Evolutionary conservation across 2,113 vertebrate species (phyloP).

Genomic region (Rhineura floridana): DNA sequence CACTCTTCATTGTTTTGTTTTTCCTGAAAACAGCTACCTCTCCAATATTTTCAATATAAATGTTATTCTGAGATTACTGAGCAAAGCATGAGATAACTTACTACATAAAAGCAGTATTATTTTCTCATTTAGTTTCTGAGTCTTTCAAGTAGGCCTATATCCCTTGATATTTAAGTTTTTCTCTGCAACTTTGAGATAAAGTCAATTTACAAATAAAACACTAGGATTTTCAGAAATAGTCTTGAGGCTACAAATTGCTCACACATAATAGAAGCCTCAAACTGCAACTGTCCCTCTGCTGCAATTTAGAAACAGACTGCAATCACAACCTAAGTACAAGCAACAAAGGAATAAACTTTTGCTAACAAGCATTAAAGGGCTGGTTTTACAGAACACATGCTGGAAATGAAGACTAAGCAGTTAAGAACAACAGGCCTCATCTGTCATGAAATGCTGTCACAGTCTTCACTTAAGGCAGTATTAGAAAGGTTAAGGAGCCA

Average conservation of each 20-base stretch:
- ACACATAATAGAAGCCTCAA: not conserved
- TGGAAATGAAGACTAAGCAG: constrained; percentile 8
- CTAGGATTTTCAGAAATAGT: not conserved
- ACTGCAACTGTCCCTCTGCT: not conserved
- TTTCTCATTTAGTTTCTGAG: not conserved
- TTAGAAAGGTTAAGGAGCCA: constrained; percentile 77
- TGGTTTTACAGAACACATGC: not conserved
- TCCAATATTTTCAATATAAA: not conserved
- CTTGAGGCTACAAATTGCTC: not conserved
- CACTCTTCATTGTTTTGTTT: not conserved
- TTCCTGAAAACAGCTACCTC: not conserved
- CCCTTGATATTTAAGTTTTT: not conserved
- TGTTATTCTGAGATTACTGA: not conserved
- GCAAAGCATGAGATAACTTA: not conserved
- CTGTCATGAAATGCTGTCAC: not conserved
- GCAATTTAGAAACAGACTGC: not conserved
- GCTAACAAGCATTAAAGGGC: not conserved
- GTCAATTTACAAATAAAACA: not conserved
- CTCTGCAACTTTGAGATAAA: not conserved
- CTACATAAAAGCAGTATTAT: not conserved
- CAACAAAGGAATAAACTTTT: not conserved
- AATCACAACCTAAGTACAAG: not conserved
- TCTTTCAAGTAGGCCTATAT: not conserved
- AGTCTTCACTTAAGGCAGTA: constrained; percentile 19
- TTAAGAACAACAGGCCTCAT: rapidly evolving